A percentile compares a stretch with the other conserved stretches of the same genome.
Conservation (phyloP, 2,113 vertebrate species). For the Syngnathoides biaculeatus region DNA sequence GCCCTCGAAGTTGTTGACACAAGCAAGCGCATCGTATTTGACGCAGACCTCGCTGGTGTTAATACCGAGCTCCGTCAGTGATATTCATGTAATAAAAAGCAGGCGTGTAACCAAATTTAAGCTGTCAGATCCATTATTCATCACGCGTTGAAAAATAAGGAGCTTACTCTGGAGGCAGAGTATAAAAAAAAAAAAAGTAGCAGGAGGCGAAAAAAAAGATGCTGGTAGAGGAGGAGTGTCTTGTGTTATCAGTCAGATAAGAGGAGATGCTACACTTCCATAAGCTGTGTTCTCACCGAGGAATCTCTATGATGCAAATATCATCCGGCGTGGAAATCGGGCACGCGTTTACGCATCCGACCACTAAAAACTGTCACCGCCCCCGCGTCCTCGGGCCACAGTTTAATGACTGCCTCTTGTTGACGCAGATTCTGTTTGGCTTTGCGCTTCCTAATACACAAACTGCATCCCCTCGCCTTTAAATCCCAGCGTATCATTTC, state of each 20-base stretch:
- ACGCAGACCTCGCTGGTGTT: slow-evolving; percentile 16
- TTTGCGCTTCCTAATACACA: slow-evolving; percentile 39
- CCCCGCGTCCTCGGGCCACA: slow-evolving; percentile 55
- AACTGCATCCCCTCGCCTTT: slow-evolving; percentile 23
- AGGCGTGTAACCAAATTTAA: slow-evolving; percentile 24
- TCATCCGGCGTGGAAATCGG: slow-evolving; percentile 59
- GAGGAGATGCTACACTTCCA: slow-evolving; percentile 43
- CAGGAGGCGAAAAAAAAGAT: slow-evolving; percentile 9
- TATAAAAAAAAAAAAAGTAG: slow-evolving; percentile 18
- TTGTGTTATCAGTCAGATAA: slow-evolving; percentile 50
- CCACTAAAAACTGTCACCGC: slow-evolving; percentile 53
- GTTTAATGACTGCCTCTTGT: slow-evolving; percentile 64
- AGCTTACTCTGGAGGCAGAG: slow-evolving; percentile 42
- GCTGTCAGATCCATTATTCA: slow-evolving; percentile 33
- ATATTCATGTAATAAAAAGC: slow-evolving; percentile 27
- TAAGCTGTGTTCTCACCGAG: slow-evolving; percentile 59
- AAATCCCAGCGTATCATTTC: slow-evolving; percentile 19
- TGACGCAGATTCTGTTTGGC: slow-evolving; percentile 35
- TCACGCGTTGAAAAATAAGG: slow-evolving; percentile 34
- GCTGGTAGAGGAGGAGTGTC: slow-evolving; percentile 11
- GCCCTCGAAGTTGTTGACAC: background rate
- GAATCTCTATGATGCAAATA: slow-evolving; percentile 56
- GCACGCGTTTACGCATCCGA: slow-evolving; percentile 43
- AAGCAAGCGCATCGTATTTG: slow-evolving; percentile 9
- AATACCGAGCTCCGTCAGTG: slow-evolving; percentile 35